Evolutionary conservation across 2,797 vertebrate genomes (phyloP), one percentile per base, ranked within the genome.

Genomic region (Amblyraja radiata): DNA sequence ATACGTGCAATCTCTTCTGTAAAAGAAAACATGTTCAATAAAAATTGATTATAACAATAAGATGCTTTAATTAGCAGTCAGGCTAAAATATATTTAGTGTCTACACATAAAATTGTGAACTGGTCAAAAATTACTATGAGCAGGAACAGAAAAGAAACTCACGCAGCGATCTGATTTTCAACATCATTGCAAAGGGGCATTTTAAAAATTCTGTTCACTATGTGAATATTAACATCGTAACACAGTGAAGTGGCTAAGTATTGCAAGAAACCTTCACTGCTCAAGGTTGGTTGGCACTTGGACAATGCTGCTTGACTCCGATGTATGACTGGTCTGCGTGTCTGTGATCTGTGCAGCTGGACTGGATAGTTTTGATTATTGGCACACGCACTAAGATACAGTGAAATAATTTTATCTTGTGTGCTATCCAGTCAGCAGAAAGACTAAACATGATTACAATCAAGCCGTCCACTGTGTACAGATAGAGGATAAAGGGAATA

Each of bases 1-100:
- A 99, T 96, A 93, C 68, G 93, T 94, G 95, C 95, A 94, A 98
- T 94, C 94, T 99, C 98, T 80, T 96, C 98, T 99, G 94, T 94
- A 6, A 46, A 74, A 74, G 90, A 91, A 92, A 90, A 86, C 3
- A n/a, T n/a, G n/a, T 63, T 36, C 54, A 58, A 71, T 46, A n/a
- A 90, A 71, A 90, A 90, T n/a, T 61, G 2, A 36, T 65, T 77
- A 32, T 23, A 93, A 65, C 74, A 74, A 10, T 91, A 36, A 88
- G 39, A 77, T 77, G 46, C 91, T 54, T 32, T 68, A 88, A 36
- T 68, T 68, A 88, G 58, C 25, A 93, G 5, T 74, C 36, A 93
- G 93, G 93, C 18, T 79, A 94, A 93, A 90, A 21, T 71, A 46
- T 83, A 28, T 80, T 91, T 94, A 90, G 84, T 23, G 93, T n/a